Evolutionary conservation across 2,888 invertebrate genomes (phyloP).

Genomic region (Mythimna albipuncta): DNA sequence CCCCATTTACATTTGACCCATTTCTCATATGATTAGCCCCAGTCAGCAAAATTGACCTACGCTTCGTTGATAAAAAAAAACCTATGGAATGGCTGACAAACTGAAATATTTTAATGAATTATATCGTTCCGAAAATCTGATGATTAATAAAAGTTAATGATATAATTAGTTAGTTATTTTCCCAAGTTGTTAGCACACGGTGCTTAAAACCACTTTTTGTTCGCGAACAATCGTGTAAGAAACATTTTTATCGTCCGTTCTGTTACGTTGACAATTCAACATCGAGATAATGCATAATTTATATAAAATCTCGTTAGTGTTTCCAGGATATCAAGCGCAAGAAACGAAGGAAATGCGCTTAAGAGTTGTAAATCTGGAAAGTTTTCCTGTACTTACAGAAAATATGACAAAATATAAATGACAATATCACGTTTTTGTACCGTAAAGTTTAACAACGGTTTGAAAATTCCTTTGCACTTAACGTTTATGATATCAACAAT

Average conservation of each 20-base stretch:
- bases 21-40: constrained; percentile 73
- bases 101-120: constrained; percentile 59
- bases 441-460: background rate
- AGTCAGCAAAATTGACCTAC: constrained; percentile 55
- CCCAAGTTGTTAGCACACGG: constrained; percentile 56
- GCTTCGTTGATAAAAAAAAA: constrained; percentile 27
- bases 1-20: constrained; percentile 76
- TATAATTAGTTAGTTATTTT: constrained; percentile 51
- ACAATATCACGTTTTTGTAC: constrained; percentile 11
- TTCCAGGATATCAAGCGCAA: constrained; percentile 39
- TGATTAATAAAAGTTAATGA: constrained; percentile 33
- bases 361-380: constrained; percentile 11
- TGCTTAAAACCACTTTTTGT: constrained; percentile 15
- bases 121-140: constrained; percentile 46
- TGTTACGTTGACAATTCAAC: constrained; percentile 39
- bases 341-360: constrained; percentile 30
- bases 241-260: constrained; percentile 21
- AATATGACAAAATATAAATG: background rate
- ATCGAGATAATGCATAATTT: constrained; percentile 38
- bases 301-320: constrained; percentile 43
- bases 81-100: constrained; percentile 24
- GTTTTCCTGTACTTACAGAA: constrained; percentile 16
- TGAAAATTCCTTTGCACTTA: background rate
- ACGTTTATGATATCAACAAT: background rate
- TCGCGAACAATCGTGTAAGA: constrained; percentile 41